Conservation (phyloP, 2,797 vertebrate genomes). For the Steatocranus sp. region DNA sequence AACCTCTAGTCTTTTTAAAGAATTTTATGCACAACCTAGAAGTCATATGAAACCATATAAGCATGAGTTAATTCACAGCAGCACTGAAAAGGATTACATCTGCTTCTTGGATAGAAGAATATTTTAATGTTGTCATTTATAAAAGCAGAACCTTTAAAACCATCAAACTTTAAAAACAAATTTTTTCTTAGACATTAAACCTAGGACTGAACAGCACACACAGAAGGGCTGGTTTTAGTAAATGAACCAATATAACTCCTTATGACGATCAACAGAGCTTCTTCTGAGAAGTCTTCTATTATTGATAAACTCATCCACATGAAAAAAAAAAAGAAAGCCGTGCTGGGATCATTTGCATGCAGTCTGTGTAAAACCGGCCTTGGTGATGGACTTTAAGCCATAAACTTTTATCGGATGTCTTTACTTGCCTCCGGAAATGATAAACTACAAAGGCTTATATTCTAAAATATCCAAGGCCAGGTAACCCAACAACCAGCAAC, state of each 20-base stretch:
- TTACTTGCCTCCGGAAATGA: slow-evolving; percentile 39
- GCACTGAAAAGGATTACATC: background rate
- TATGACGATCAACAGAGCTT: background rate
- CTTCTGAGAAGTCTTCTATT: slow-evolving; percentile 17
- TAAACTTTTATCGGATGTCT: slow-evolving; percentile 39
- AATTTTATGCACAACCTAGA: background rate
- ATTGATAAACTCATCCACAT: slow-evolving; percentile 32
- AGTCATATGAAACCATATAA: background rate
- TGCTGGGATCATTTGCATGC: slow-evolving; percentile 23
- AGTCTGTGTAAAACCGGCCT: slow-evolving; percentile 3
- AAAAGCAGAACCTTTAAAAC: background rate
- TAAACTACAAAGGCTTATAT: slow-evolving; percentile 7
- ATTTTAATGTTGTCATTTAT: background rate
- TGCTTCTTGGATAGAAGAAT: background rate
- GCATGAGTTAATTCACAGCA: background rate
- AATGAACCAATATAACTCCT: slow-evolving; percentile 4
- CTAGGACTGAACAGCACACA: background rate
- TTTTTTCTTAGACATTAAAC: background rate
- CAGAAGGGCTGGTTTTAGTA: background rate
- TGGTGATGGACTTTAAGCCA: slow-evolving; percentile 19
- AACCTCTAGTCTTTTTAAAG: background rate
- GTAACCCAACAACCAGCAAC: slow-evolving; percentile 2
- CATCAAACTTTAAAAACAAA: slow-evolving; percentile 5
- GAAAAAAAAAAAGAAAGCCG: background rate
- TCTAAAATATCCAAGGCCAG: slow-evolving; percentile 43